Evolutionary conservation across 2,113 vertebrate species (phyloP).

Genomic region (Mirza zaza): DNA sequence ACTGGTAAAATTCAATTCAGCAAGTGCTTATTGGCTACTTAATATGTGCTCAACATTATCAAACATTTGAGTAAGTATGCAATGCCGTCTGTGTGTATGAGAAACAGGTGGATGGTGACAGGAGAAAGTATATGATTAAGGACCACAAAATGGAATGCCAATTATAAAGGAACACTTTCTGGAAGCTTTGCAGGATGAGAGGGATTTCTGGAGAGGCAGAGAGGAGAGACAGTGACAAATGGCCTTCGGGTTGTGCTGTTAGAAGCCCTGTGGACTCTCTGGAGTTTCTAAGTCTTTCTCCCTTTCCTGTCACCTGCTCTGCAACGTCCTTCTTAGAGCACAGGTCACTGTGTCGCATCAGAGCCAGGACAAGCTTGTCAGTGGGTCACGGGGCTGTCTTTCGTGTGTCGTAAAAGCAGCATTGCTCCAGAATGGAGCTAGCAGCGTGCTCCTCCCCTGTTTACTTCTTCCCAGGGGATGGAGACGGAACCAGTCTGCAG

Average conservation of each 20-base stretch:
- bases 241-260: slow-evolving; percentile 29
- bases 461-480: slow-evolving; percentile 57
- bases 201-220: slow-evolving; percentile 11
- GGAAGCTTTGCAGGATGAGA: slow-evolving; percentile 45
- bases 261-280: slow-evolving; percentile 28
- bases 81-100: background rate
- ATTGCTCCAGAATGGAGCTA: background rate
- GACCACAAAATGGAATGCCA: background rate
- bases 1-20: background rate
- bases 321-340: slow-evolving; percentile 63
- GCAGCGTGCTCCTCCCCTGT: slow-evolving; percentile 70
- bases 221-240: slow-evolving; percentile 26
- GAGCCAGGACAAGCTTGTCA: slow-evolving; percentile 54
- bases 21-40: background rate
- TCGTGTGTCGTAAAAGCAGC: slow-evolving; percentile 42
- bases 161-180: slow-evolving; percentile 38
- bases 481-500: slow-evolving; percentile 34
- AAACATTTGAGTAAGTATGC: background rate
- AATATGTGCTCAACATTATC: background rate
- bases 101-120: background rate
- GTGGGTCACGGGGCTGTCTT: slow-evolving; percentile 63
- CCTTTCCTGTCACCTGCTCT: slow-evolving; percentile 15
- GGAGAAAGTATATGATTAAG: background rate
- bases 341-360: background rate
- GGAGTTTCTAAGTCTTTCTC: slow-evolving; percentile 70